These are phyloP conservation scores for Tridacna crocea DNA, from an alignment of 2,888 invertebrate species.

Conservation along the genomic window DNA sequence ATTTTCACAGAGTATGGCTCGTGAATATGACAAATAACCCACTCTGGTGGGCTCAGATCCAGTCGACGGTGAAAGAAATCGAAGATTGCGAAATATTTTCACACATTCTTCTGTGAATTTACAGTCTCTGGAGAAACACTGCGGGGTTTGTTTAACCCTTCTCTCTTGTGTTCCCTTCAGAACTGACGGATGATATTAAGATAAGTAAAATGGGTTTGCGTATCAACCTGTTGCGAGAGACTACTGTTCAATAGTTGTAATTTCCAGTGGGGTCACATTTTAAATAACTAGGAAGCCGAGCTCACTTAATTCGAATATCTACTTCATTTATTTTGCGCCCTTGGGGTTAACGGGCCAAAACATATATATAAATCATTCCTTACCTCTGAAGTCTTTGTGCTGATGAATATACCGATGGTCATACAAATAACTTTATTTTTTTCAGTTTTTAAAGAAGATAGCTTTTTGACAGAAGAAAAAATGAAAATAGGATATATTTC, in stretches of 20 bases:
- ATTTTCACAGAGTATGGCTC: no score
- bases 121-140: conserved; percentile 1
- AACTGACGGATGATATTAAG: no score
- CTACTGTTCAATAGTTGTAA: no score
- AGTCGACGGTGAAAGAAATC: conserved; percentile 13
- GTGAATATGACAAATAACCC: background rate
- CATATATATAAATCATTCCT: no score
- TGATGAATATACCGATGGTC: background rate
- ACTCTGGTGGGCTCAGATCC: background rate
- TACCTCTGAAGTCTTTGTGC: background rate
- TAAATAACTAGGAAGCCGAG: no score
- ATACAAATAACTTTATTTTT: background rate
- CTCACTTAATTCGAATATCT: no score
- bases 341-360: no score
- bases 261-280: no score
- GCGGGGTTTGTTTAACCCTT: conserved; percentile 4
- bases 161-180: background rate
- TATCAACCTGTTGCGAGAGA: no score
- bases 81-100: conserved; percentile 22
- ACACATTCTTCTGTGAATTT: conserved; percentile 10
- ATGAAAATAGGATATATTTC: background rate
- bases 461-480: no score
- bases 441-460: background rate
- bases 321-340: no score
- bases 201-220: no score